Evolutionary conservation across 2,888 invertebrate species (phyloP).

Genomic region (Tinea pellionella): DNA sequence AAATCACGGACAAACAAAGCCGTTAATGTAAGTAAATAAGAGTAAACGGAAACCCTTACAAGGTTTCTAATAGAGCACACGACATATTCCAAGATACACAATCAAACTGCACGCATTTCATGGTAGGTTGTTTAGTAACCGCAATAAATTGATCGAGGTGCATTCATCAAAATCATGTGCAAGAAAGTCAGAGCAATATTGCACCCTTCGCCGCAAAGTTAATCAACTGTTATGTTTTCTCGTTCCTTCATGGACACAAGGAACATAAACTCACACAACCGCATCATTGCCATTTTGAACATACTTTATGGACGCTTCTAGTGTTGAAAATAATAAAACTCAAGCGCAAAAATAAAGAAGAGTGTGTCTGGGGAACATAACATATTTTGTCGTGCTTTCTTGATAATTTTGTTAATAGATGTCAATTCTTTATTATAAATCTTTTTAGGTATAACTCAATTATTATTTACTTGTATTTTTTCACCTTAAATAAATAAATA

Average conservation of each 20-base stretch:
- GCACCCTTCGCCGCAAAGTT: constrained; percentile 10
- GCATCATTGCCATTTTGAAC: neutral
- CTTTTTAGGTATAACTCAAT: no score
- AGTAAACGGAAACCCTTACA: constrained; percentile 9
- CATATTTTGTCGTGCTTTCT: no score
- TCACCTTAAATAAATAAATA: no score
- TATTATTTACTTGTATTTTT: no score
- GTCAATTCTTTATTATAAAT: no score
- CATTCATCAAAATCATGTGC: constrained; percentile 12
- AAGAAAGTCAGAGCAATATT: neutral
- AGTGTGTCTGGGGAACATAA: neutral
- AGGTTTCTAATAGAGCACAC: neutral
- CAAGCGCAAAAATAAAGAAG: neutral
- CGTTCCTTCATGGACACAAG: neutral
- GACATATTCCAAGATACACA: neutral
- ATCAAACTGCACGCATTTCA: neutral
- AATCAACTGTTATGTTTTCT: constrained; percentile 3
- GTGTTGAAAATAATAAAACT: neutral
- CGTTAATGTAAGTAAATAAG: constrained; percentile 7
- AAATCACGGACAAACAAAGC: constrained; percentile 15
- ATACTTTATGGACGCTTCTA: constrained; percentile 4
- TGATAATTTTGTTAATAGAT: no score
- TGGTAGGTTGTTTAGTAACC: constrained; percentile 1
- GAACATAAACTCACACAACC: neutral
- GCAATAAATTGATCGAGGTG: constrained; percentile 16